These are phyloP conservation scores for Ypsolopha sequella DNA, from an alignment of 2,888 invertebrate species.

Conservation along the genomic window DNA sequence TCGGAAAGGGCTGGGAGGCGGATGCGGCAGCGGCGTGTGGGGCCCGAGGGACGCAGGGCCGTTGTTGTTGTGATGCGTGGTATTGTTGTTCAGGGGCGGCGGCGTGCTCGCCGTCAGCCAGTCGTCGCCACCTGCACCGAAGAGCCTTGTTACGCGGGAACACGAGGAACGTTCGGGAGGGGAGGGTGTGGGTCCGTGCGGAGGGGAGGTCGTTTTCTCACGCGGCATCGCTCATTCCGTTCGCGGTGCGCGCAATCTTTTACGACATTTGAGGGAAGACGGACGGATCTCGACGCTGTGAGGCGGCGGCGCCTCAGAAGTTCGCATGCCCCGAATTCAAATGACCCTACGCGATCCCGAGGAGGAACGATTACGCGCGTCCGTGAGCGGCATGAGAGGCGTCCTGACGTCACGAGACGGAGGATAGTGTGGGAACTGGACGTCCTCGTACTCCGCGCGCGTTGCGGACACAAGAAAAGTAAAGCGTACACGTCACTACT, in stretches of 20 bases:
- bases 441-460: slow-evolving; percentile 40
- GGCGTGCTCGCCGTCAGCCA: slow-evolving; percentile 57
- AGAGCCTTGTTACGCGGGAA: slow-evolving; percentile 74
- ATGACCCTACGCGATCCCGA: slow-evolving; percentile 19
- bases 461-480: no score
- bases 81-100: slow-evolving; percentile 68
- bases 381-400: slow-evolving; percentile 41
- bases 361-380: slow-evolving; percentile 46
- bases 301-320: slow-evolving; percentile 37
- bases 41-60: slow-evolving; percentile 31
- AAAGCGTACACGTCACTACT: slow-evolving; percentile 16
- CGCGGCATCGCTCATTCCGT: slow-evolving; percentile 1
- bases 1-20: slow-evolving; percentile 76
- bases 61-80: slow-evolving; percentile 68
- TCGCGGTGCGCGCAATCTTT: slow-evolving; percentile 6
- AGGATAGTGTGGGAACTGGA: slow-evolving; percentile 41
- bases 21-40: slow-evolving; percentile 47
- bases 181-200: slow-evolving; percentile 18
- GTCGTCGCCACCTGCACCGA: slow-evolving; percentile 63
- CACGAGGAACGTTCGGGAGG: slow-evolving; percentile 82
- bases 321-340: slow-evolving; percentile 36
- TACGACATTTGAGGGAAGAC: slow-evolving; percentile 3
- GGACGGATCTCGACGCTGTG: neutral
- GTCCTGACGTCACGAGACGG: slow-evolving; percentile 7
- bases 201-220: slow-evolving; percentile 24